phyloP scores from a whole-genome alignment of 2,797 vertebrate species.

The Bryconaethiops microstoma region DNA sequence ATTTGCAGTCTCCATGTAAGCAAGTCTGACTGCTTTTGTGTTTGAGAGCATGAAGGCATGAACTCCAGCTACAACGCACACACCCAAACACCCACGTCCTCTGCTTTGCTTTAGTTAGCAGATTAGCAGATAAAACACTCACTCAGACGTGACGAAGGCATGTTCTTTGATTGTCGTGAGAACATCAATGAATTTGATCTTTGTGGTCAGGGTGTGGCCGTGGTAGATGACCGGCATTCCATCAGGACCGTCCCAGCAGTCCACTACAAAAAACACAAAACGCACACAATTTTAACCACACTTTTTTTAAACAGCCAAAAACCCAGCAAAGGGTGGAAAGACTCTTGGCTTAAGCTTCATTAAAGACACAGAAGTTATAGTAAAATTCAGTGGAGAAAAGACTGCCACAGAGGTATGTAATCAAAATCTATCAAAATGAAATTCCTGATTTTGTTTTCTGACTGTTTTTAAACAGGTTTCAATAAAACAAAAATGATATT shows the following conservation, averaged over 20 bases:
- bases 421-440: too few species aligned
- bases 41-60: neutral
- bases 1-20: neutral
- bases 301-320: too few species aligned
- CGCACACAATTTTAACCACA: too few species aligned
- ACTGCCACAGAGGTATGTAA: too few species aligned
- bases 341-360: too few species aligned
- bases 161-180: slow-evolving; percentile 96
- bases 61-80: neutral
- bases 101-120: neutral
- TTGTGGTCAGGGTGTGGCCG: slow-evolving; percentile 97
- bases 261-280: slow-evolving; percentile 81
- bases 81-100: neutral
- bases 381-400: too few species aligned
- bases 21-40: neutral
- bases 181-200: slow-evolving; percentile 97
- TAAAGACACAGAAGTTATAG: too few species aligned
- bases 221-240: slow-evolving; percentile 99
- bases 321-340: too few species aligned
- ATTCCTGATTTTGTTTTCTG: too few species aligned
- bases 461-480: too few species aligned
- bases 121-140: slow-evolving; percentile 68
- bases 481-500: too few species aligned
- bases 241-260: slow-evolving; percentile 98
- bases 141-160: slow-evolving; percentile 97